Conservation (phyloP, 2,113 vertebrate genomes). For the Cricetomys ansorgei region DNA sequence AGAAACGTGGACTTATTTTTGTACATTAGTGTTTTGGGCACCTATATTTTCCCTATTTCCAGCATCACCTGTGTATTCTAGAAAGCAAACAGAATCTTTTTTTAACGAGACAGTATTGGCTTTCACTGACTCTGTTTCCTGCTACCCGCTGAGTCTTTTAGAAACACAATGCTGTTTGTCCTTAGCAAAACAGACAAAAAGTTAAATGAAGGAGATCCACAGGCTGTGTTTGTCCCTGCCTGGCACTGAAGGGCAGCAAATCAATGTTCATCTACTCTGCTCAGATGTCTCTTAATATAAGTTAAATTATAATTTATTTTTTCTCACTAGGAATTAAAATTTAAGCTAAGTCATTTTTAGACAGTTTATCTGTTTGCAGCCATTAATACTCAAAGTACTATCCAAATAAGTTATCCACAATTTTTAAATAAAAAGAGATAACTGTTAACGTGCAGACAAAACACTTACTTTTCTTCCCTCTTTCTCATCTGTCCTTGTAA, state of each 20-base stretch:
- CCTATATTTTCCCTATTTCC: background rate
- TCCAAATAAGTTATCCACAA: background rate
- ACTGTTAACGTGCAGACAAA: slow-evolving; percentile 28
- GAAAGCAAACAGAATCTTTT: background rate
- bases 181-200: background rate
- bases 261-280: background rate
- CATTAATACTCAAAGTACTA: background rate
- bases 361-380: background rate
- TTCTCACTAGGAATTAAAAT: background rate
- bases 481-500: background rate
- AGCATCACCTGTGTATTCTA: background rate
- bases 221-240: background rate
- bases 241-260: background rate
- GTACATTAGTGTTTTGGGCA: background rate
- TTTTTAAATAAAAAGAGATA: background rate
- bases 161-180: background rate
- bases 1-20: background rate
- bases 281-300: background rate
- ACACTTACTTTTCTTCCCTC: background rate
- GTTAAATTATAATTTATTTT: background rate
- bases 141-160: background rate
- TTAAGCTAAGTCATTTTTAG: background rate
- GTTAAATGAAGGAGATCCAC: background rate
- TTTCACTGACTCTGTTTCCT: background rate
- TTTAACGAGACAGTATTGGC: background rate